Evolutionary conservation across 2,113 vertebrate genomes (phyloP), one percentile per base, ranked within the genome.

Genomic region (Zosterops borbonicus): DNA sequence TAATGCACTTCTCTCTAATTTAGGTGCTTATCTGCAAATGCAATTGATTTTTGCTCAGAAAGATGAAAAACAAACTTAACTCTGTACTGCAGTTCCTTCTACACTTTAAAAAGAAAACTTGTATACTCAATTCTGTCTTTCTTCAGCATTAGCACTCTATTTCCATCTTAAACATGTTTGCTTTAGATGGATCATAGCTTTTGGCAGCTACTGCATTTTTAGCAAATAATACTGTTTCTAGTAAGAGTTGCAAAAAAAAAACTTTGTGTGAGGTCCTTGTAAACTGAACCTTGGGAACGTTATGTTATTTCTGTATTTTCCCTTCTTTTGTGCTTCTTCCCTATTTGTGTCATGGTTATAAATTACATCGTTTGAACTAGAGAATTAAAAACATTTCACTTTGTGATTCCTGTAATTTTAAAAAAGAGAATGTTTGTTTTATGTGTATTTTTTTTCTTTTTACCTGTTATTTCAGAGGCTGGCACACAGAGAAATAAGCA

Each of bases 161-260:
- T 98, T 98, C 97, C 97, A 98, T 98, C 97, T 97, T 98, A 97
- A 98, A 97, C 95, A 96, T 97, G 95, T 98, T 98, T 98, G 98
- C 98, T 99, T 99, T 99, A 99, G 99, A 99, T 98, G 98, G 98
- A 98, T 98, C 98, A 97, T 98, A 98, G 98, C 98, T 98, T 98
- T 99, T 99, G 99, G 99, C 99, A 99, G 98, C 98, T 97, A 97
- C 97, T 95, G 97, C 96, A 96, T 98, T 98, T 99, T 99, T 98
- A 98, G 98, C 99, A 99, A 99, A 99, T 99, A 99, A 99, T 99
- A 98, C 98, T 98, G 98, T 99, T 99, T 99, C 99, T 99, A 99
- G 98, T 99, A 98, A 98, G 98, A 99, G 98, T 99, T 98, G 98
- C 96, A 96, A 97, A 98, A 97, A 94, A 95, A 95, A 96, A 97